Base-by-base conservation (phyloP, 2,888 invertebrate genomes). In the Corbicula japonica region DNA sequence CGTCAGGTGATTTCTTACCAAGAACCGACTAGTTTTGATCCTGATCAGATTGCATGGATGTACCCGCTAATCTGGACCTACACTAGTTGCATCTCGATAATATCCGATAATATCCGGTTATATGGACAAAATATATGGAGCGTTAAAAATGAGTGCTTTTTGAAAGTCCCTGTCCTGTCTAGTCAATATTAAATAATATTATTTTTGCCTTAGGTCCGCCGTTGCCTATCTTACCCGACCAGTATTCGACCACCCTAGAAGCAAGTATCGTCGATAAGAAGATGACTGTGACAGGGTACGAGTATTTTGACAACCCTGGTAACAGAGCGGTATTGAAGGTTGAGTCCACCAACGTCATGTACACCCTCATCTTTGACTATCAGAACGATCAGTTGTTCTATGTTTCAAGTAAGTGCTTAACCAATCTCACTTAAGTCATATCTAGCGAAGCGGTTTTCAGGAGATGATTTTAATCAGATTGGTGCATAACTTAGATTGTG, bases 221-320 rank as follows among this genome's bases (percentile, higher is more conserved):
- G 30, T 66, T 87, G 26, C 88, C 88, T 4, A 35, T 72, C 6
- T 50, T 88, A 26, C 86, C 86, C 2, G 70, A 73, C 23, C 77
- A 76, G 35, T 88, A 85, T 58, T 74, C 79, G 60, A 80, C 87
- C 1, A 71, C 74, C 8, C 75, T 88, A 2, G 88, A 88, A 61
- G 84, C 81, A 1, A 86, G 85, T 50, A 73, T 88, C n/a, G 65
- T 88, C 1, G 84, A 84, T 28, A 68, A 70, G 41, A 73, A 68
- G 26, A 70, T 71, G 54, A 83, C 84, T 0, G 44, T 84, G 10
- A 86, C 86, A 21, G 80, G 80, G 0, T 62, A 83, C 23, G 84
- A 85, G 65, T 88, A 87, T 68, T 87, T 86, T 68, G 87, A 87
- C 58, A 66, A 74, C n/a, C 62, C 70, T 0, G 83, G 80, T 0